Conservation (phyloP, 2,888 invertebrate species). For the Chirona hameri region DNA sequence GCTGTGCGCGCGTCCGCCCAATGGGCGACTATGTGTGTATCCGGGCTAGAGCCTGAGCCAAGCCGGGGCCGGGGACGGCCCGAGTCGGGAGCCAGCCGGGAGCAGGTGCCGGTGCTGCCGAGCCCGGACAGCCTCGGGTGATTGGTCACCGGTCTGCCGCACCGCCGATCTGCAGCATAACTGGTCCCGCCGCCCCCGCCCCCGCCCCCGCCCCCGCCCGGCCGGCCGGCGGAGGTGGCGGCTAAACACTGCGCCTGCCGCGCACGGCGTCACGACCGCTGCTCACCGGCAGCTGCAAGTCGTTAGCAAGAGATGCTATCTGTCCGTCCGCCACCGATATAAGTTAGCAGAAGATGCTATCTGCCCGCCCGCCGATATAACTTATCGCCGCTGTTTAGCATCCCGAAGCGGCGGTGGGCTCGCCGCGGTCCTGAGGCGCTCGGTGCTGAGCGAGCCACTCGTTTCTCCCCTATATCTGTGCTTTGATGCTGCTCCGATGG, state of each 20-base stretch:
- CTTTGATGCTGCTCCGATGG: background rate
- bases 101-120: background rate
- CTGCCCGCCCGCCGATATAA: background rate
- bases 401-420: background rate
- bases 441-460: background rate
- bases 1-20: background rate
- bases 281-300: background rate
- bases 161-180: too few species aligned
- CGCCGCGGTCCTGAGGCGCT: background rate
- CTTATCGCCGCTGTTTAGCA: background rate
- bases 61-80: too few species aligned
- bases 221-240: background rate
- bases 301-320: constrained; percentile 4
- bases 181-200: background rate
- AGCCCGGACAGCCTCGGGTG: background rate
- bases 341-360: constrained; percentile 6
- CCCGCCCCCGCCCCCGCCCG: background rate
- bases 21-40: background rate
- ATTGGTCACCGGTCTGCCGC: background rate
- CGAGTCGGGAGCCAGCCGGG: background rate
- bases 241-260: too few species aligned
- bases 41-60: background rate
- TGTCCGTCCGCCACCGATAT: background rate
- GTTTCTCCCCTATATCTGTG: constrained; percentile 1
- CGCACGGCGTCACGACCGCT: too few species aligned